phyloP scores from a whole-genome alignment of 2,797 vertebrate genomes.

The Poecilia picta region DNA sequence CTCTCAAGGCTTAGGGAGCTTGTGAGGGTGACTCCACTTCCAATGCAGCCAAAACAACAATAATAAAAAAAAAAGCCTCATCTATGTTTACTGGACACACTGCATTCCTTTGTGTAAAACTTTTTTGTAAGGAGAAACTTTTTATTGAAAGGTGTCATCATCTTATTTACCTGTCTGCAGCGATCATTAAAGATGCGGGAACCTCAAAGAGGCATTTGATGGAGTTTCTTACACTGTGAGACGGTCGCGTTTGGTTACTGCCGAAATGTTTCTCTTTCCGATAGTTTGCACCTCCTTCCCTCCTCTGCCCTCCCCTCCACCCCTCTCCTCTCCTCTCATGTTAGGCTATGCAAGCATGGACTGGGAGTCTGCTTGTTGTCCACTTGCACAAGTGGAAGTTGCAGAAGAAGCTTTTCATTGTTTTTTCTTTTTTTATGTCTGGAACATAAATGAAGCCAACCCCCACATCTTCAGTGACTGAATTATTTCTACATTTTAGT shows the following conservation, averaged over 20 bases:
- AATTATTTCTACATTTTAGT: constrained; percentile 63
- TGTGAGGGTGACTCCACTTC: constrained; percentile 55
- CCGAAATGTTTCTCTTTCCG: constrained; percentile 46
- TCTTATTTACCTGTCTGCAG: constrained; percentile 50
- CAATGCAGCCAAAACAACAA: constrained; percentile 49
- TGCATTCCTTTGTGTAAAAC: constrained; percentile 72
- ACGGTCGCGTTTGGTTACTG: constrained; percentile 3
- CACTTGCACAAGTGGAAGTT: constrained; percentile 56
- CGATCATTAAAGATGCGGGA: constrained; percentile 59
- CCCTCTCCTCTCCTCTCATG: constrained; percentile 12
- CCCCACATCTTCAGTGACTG: constrained; percentile 46
- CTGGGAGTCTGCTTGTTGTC: constrained; percentile 67
- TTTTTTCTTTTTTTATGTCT: constrained; percentile 37
- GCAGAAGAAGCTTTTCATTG: constrained; percentile 65
- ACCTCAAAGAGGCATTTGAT: constrained; percentile 38
- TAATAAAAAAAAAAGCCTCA: constrained; percentile 42
- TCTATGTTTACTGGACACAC: constrained; percentile 77
- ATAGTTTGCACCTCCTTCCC: constrained; percentile 41
- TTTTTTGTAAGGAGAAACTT: constrained; percentile 74
- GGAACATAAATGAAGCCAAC: constrained; percentile 47
- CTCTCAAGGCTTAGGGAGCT: constrained; percentile 51
- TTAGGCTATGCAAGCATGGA: constrained; percentile 72
- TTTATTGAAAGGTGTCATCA: constrained; percentile 69
- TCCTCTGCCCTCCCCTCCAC: neutral
- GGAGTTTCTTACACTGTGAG: constrained; percentile 52